Percentiles rank a stretch among this genome's conserved stretches.
Conservation (phyloP, 2,888 invertebrate species). For the Xestia sexstrigata region DNA sequence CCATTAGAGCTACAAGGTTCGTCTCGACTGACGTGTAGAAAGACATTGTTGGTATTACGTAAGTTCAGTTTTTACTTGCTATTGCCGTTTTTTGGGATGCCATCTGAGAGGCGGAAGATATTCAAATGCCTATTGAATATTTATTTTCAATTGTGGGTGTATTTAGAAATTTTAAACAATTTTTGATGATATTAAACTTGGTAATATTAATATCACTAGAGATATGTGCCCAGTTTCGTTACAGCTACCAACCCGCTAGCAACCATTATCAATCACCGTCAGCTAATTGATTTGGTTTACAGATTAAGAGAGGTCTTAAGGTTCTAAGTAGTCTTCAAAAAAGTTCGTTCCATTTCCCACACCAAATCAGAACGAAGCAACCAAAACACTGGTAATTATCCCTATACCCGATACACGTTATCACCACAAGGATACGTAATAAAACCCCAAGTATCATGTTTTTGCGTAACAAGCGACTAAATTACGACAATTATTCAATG, state of each 20-base stretch:
- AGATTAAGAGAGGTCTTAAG: too few species aligned
- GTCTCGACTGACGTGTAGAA: conserved; percentile 74
- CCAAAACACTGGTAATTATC: conserved; percentile 61
- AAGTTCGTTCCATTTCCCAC: conserved; percentile 6
- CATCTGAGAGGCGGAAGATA: neutral
- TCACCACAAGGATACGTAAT: conserved; percentile 81
- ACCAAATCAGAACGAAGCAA: conserved; percentile 46
- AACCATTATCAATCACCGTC: too few species aligned
- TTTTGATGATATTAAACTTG: neutral
- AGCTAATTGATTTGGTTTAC: too few species aligned
- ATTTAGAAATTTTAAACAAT: too few species aligned
- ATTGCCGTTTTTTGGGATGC: conserved; percentile 22
- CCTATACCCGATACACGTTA: conserved; percentile 73
- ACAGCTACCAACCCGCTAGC: too few species aligned
- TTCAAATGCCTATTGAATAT: neutral
- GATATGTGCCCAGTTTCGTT: too few species aligned
- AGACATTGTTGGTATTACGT: conserved; percentile 64
- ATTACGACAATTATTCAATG: conserved; percentile 90
- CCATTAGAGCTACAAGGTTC: conserved; percentile 83
- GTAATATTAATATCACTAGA: neutral
- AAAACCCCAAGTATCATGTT: conserved; percentile 84
- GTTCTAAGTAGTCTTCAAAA: neutral
- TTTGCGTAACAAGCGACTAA: conserved; percentile 87
- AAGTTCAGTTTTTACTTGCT: conserved; percentile 25
- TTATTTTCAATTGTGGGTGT: neutral